Base-by-base conservation (phyloP, 2,888 invertebrate species). In the Cataglyphis altisquamis region DNA sequence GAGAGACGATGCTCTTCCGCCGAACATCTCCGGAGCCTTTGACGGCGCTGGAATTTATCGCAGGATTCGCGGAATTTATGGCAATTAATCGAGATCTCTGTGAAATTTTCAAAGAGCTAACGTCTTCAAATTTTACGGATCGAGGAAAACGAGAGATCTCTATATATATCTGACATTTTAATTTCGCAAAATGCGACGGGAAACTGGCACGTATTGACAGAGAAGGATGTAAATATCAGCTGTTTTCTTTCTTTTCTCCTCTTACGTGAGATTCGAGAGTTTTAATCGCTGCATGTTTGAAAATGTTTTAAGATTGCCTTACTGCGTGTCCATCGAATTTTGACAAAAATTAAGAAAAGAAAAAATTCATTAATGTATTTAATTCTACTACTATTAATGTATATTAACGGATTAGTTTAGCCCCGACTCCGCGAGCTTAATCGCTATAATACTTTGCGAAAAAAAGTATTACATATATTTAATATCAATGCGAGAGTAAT, bases 1-100 rank as follows among this genome's bases (percentile, higher is more conserved):
- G 25, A 18, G 41, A 57, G 9, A 12, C n/a, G 48, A 3, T 60
- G 9, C 41, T 72, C 70, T 70, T 60, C n/a, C 45, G 78, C 12
- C 18, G 18, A 18, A 18, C 32, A 25, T 45, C 25, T 21, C 45
- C 45, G 12, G 3, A 45, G 45, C 8, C 36, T 45, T 39, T 18
- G 25, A 72, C 4, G 25, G 12, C 32, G 41, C n/a, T 0, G 48
- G 12, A 75, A 66, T 75, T 75, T 75, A 66, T 21, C 36, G 36
- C 25, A 29, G 32, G 64, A 63, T 63, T 74, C 10, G 32, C 21
- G 32, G 21, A 45, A 45, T 64, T 64, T 45, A 21, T 32, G 39
- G 6, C 25, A 72, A 55, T 39, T 60, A 60, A 72, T 72, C 60
- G 39, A 10, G 2, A 72, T 57, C 10, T 60, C 25, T n/a, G 15